phyloP scores from a whole-genome alignment of 2,888 invertebrate species.

The Brachyopa scutellaris region DNA sequence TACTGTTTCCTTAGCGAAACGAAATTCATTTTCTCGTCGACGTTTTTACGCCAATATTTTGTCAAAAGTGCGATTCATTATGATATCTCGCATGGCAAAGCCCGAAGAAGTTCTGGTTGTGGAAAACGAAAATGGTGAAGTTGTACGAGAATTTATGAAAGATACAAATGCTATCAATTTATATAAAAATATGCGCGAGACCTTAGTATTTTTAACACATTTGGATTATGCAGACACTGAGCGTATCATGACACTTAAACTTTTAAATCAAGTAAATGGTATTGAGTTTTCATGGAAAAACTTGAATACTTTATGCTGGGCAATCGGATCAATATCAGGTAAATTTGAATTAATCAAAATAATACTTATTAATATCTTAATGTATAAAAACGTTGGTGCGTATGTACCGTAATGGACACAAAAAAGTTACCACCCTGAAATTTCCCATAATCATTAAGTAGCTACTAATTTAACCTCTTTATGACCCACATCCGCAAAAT shows the following conservation, averaged over 20 bases:
- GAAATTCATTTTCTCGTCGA: conserved; percentile 83
- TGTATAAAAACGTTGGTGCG: too few species aligned
- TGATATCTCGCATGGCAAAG: conserved; percentile 99
- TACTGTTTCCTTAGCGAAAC: conserved; percentile 76
- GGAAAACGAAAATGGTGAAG: conserved; percentile 99
- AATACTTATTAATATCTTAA: too few species aligned
- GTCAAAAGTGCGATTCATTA: conserved; percentile 95
- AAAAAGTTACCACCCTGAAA: too few species aligned
- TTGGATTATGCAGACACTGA: conserved; percentile 99
- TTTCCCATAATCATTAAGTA: too few species aligned
- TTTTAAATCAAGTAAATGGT: conserved; percentile 99
- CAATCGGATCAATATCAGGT: conserved; percentile 99
- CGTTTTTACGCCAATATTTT: conserved; percentile 91
- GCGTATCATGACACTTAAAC: conserved; percentile 98
- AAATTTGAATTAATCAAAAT: conserved; percentile 31
- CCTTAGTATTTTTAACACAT: conserved; percentile 98
- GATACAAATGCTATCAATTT: conserved; percentile 99
- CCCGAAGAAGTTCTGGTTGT: conserved; percentile 99
- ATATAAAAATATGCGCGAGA: conserved; percentile 99
- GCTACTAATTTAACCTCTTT: too few species aligned
- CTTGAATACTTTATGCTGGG: conserved; percentile 99
- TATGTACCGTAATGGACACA: too few species aligned
- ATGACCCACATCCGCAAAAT: too few species aligned
- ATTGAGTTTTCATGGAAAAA: conserved; percentile 99
- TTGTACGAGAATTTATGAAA: conserved; percentile 99